Conservation (phyloP, 2,113 vertebrate genomes). For the Bos javanicus region DNA sequence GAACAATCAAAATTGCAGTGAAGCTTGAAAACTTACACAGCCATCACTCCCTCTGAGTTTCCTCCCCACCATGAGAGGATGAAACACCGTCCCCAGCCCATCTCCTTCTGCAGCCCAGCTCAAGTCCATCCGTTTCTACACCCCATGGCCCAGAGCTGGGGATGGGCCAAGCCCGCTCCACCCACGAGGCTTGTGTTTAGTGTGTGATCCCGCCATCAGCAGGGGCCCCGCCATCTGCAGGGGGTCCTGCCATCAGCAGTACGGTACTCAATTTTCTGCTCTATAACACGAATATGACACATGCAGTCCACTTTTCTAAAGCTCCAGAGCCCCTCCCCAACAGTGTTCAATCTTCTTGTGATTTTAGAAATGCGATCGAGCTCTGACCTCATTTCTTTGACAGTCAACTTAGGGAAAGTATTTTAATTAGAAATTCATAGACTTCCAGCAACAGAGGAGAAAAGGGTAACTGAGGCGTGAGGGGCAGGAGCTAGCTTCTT, state of each 20-base stretch:
- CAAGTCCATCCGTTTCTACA: not conserved
- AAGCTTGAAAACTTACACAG: not conserved
- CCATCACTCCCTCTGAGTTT: not conserved
- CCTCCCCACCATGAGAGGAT: not conserved
- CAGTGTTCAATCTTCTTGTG: not conserved
- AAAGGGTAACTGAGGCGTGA: not conserved
- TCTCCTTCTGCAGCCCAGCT: not conserved
- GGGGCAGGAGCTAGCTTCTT: not conserved
- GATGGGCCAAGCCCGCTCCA: not conserved
- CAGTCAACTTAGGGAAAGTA: not conserved
- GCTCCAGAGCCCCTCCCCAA: not conserved
- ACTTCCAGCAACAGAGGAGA: not conserved
- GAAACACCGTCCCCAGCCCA: not conserved
- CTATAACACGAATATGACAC: not conserved
- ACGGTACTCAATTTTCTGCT: not conserved
- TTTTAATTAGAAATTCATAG: not conserved
- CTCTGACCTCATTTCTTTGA: not conserved
- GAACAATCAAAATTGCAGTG: not conserved
- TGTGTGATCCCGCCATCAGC: too few relatives aligned
- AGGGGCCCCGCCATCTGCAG: not conserved
- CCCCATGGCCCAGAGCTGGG: not conserved
- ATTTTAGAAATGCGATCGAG: not conserved
- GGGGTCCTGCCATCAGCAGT: not conserved
- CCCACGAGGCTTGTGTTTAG: not conserved
- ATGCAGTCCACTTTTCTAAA: not conserved